Base-by-base conservation (phyloP, 2,797 vertebrate genomes). In the Erethizon dorsatum region DNA sequence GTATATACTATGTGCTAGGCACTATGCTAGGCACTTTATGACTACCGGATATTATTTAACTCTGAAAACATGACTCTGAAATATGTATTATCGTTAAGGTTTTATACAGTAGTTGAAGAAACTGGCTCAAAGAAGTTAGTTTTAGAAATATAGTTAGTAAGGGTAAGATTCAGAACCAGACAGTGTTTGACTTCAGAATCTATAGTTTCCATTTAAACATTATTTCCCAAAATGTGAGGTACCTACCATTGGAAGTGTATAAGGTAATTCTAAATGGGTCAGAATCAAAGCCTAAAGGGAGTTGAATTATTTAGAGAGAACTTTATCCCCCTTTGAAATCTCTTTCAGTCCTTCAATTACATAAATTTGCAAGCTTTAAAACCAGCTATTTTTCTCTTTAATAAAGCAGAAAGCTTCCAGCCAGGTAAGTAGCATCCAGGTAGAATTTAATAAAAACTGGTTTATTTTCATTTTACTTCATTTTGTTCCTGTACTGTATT, bases 261-360 rank as follows among this genome's bases (percentile, higher is more conserved):
- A 63, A 87, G 80, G 47, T 83, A 41, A 78, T 90, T 95, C 77
- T 86, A 87, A 5, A 37, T 65, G 79, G 6, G 20, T 31, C 3
- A 90, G 73, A 96, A 77, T 63, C 28, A 88, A 92, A 50, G 47
- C 33, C 63, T 57, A 73, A 63, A 80, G 12, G 41, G 59, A 83
- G 14, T 22, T 85, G 17, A 71, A 88, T 94, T 94, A 73, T 41
- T 96, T 69, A 54, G 22, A 94, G 50, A 95, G 5, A 50, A 91
- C 83, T 80, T 57, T 90, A 69, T 63, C 52, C 22, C 22, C 11
- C 83, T 54, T 85, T 86, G n/a, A 69, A 69, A 93, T 91, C 65
- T 82, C 41, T 89, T 94, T 52, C 18, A 91, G 75, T 45, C 2
- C 41, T n/a, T 92, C 57, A 87, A 75, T 87, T 83, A 57, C 33